Percentiles rank a stretch among this genome's conserved stretches.
phyloP scores from a whole-genome alignment of 2,888 invertebrate genomes.

The Conomelus anceps region DNA sequence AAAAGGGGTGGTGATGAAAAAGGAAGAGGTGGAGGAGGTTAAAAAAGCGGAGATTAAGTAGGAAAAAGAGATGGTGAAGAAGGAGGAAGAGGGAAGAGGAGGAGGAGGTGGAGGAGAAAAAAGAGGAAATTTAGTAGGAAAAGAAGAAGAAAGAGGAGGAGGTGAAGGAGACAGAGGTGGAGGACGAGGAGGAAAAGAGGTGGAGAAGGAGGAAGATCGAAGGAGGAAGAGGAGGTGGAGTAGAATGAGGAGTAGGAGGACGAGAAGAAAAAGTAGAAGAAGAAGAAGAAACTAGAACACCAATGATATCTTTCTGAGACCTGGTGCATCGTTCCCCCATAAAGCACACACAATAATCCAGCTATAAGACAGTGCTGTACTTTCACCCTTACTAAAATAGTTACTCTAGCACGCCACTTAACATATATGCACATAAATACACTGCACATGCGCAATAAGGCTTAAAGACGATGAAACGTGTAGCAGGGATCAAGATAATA shows the following conservation, averaged over 20 bases:
- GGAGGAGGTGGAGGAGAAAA: not conserved
- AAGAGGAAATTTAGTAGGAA: not conserved
- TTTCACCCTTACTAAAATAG: not conserved
- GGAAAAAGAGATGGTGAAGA: not conserved
- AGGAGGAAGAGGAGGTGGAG: not conserved
- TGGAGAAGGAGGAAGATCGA: not conserved
- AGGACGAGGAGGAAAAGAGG: too few relatives aligned
- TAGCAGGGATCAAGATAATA: not conserved
- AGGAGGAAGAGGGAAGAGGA: not conserved
- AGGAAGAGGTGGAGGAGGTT: not conserved
- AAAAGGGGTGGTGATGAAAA: not conserved
- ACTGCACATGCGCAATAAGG: not conserved
- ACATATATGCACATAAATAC: not conserved
- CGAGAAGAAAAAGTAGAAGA: not conserved
- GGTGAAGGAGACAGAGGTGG: too few relatives aligned
- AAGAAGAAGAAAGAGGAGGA: not conserved
- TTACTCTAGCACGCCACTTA: not conserved
- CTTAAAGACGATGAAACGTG: too few relatives aligned
- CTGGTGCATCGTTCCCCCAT: not conserved
- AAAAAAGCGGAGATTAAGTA: not conserved
- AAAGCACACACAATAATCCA: not conserved
- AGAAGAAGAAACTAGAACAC: not conserved
- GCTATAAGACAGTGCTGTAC: not conserved
- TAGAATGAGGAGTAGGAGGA: too few relatives aligned
- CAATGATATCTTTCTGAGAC: not conserved